Evolutionary conservation across 2,797 vertebrate genomes (phyloP), one percentile per base, ranked within the genome.

Genomic region (Paratrypauchen microcephalus): DNA sequence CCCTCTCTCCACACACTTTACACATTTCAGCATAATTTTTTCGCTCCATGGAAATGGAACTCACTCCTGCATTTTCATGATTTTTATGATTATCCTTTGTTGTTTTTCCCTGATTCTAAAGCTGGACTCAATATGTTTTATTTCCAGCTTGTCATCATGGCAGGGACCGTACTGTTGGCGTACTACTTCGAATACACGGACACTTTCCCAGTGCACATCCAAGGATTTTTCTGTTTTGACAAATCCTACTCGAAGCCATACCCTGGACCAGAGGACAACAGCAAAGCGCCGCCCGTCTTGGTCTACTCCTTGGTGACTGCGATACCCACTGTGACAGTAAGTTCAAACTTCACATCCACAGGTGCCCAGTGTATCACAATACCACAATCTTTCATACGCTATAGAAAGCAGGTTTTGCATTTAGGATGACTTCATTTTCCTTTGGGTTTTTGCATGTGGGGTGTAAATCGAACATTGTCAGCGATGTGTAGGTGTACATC

Each of bases 141-240:
- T 88, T 92, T 92, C 83, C 92, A 97, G 96, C 90, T 96, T 79
- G 94, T 96, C 84, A 95, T 97, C 85, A 95, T 97, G 94, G 95
- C 95, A 32, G 93, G 95, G 30, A 96, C 95, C 1, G 93, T 96
- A 72, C 91, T 97, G 80, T 88, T 97, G 68, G 95, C 96, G 1
- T 97, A 97, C 90, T 96, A 96, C 91, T 94, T 97, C 83, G 96
- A 97, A 88, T 97, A 96, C 90, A 96, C 95, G 0, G 95, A 97
- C 89, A 96, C 96, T 1, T 97, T 97, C 90, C 94, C 96, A 0
- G 96, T 97, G 58, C 95, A 97, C 88, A 75, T 93, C 70, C 96
- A 96, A 82, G 96, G 96, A 52, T 97, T 97, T 91, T 97, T 97
- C 93, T 97, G 96, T 85, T 95, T 94, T 16, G 96, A 97, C 88